Base-by-base conservation (phyloP, 1,140 invertebrate species). In the Mya arenaria region DNA sequence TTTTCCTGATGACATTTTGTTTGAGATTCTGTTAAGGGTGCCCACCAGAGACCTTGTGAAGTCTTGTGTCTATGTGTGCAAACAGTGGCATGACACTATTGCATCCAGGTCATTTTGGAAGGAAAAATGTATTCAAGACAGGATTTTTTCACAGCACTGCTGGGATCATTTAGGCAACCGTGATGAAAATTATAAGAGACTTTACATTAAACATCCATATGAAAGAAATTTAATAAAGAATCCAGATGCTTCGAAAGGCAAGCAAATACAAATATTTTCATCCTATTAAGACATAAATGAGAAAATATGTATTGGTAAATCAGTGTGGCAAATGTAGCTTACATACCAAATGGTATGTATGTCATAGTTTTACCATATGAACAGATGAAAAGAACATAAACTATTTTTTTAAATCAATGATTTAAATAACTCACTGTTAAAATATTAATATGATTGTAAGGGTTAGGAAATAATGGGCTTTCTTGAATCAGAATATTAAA, bases 121-220 rank as follows among this genome's bases (percentile, higher is more conserved):
- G 19, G n/a, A 56, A 6, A 56, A 56, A 56, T 56, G 55, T 56
- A n/a, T 56, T 6, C n/a, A 8, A 56, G 28, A 56, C n/a, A 19
- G 28, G n/a, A 4, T 23, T 8, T 56, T 23, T 56, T 19, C 55
- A 56, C n/a, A 28, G 19, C n/a, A 56, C 13, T 25, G 39, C 25
- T 68, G 23, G 55, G 6, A 23, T 6, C n/a, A 6, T 6, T 28
- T 6, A 28, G 28, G n/a, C n/a, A 19, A 23, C 28, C n/a, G n/a
- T 56, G 55, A 56, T 56, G 55, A 56, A n/a, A n/a, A 56, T 56
- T 56, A 23, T 56, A 56, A 56, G 55, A 56, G 28, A 56, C 55
- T 56, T 56, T 56, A 56, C 55, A 23, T 56, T 19, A 5, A 56
- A 4, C n/a, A 28, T 56, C 55, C 55, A n/a, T 56, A 56, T 28